Evolutionary conservation across 2,888 invertebrate species (phyloP), one percentile per base, ranked within the genome.

Genomic region (Euzetes globulus): DNA sequence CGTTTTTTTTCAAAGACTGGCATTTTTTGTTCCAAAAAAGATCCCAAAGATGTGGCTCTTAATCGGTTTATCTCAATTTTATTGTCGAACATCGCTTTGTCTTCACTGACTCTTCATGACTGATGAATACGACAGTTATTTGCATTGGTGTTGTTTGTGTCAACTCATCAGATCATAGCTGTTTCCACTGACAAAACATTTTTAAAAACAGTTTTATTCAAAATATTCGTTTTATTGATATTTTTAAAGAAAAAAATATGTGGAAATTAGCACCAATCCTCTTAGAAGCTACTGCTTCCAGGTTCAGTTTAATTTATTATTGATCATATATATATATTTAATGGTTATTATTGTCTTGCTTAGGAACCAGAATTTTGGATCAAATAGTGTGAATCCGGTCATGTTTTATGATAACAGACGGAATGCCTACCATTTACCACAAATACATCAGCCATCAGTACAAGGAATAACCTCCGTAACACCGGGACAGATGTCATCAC

Each of bases 231-330:
- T 25, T 58, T 25, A 27, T 58, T 58, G 1, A 19, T 27, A 58
- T 27, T 7, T 37, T 37, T 65, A 1, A 19, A 6, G 15, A n/a
- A 6, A 65, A 58, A 15, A 33, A 50, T 50, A 74, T 71, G 71
- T 74, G 74, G 74, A 74, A 68, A 60, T 45, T 74, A 37, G 74
- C 74, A 7, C 74, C 74, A 3, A 55, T 74, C n/a, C 55, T 74
- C 9, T 71, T 74, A 41, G 74, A 74, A 45, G 50, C 73, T n/a
- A 15, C 74, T 33, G 52, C 70, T 22, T 13, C 17, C 27, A 74
- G 74, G 74, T 74, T 45, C 13, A 15, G 6, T 33, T 7, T 22
- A 4, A 19, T 41, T 25, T 25, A n/a, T n/a, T n/a, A n/a, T n/a
- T n/a, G n/a, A n/a, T n/a, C n/a, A n/a, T n/a, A n/a, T n/a, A n/a